These are phyloP conservation scores for Triplophysa siluroides DNA, from an alignment of 2,113 vertebrate species.

Conservation along the genomic window DNA sequence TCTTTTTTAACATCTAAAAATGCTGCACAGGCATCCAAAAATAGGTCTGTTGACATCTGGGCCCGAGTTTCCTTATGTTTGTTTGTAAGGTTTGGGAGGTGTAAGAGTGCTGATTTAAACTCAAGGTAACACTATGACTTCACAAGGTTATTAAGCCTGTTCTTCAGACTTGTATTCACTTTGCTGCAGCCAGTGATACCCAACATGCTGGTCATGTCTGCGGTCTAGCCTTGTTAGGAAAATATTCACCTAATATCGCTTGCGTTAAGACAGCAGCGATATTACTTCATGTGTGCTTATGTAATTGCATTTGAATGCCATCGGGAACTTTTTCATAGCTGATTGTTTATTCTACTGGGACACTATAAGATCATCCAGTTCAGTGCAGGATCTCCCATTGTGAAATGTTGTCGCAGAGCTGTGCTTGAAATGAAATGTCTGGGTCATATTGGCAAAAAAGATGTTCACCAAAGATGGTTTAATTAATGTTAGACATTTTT, in stretches of 20 bases:
- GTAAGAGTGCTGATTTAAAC: slow-evolving; percentile 8
- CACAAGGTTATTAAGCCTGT: not conserved
- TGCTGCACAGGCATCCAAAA: slow-evolving; percentile 30
- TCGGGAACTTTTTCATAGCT: not conserved
- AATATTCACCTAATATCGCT: not conserved
- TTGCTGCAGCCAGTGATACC: too few species aligned
- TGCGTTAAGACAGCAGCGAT: too few species aligned
- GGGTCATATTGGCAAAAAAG: not conserved
- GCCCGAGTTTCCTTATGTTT: slow-evolving; percentile 1
- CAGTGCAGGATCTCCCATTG: slow-evolving; percentile 1
- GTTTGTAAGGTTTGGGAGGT: slow-evolving; percentile 5
- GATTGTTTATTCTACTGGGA: not conserved
- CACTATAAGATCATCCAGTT: not conserved
- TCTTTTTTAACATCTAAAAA: slow-evolving; percentile 26
- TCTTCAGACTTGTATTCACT: too few species aligned
- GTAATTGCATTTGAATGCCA: slow-evolving; percentile 2
- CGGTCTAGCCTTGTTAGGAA: not conserved
- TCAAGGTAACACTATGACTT: not conserved
- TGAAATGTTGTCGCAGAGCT: not conserved
- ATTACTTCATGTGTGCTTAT: not conserved
- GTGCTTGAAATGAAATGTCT: not conserved
- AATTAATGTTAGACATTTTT: slow-evolving; percentile 40
- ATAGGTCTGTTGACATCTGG: slow-evolving; percentile 13
- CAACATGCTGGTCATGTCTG: not conserved
- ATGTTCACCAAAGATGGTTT: slow-evolving; percentile 19